Evolutionary conservation across 2,797 vertebrate species (phyloP).

Genomic region (Distichodus sexfasciatus): DNA sequence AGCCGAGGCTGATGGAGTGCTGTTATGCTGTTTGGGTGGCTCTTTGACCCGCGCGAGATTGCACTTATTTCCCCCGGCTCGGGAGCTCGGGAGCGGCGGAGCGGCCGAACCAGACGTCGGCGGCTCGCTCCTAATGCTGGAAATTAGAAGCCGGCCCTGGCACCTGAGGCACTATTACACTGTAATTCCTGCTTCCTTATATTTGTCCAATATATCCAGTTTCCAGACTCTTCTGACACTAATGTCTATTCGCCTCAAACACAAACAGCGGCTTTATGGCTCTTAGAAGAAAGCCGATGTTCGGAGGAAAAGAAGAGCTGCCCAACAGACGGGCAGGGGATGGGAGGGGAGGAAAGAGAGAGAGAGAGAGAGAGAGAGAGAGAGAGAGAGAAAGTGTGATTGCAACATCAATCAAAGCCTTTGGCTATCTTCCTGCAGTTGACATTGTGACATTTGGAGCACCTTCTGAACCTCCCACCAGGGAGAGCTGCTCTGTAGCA

Average conservation of each 20-base stretch:
- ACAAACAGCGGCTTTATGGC: constrained; percentile 63
- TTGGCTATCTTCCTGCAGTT: constrained; percentile 4
- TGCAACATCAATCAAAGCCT: constrained; percentile 33
- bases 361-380: constrained; percentile 34
- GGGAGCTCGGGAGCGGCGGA: constrained; percentile 42
- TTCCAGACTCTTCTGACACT: constrained; percentile 66
- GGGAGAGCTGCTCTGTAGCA: constrained; percentile 26
- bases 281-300: constrained; percentile 55
- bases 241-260: constrained; percentile 67
- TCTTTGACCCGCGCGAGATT: constrained; percentile 75
- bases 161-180: constrained; percentile 63
- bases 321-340: too few relatives aligned
- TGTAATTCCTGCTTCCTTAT: constrained; percentile 55
- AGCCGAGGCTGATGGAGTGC: constrained; percentile 68
- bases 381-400: constrained; percentile 35
- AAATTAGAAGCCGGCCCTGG: constrained; percentile 66
- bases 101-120: constrained; percentile 61
- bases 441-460: constrained; percentile 38
- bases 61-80: constrained; percentile 79
- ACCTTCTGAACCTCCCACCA: constrained; percentile 9
- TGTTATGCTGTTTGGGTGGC: constrained; percentile 72
- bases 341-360: constrained; percentile 12
- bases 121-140: constrained; percentile 58
- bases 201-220: constrained; percentile 73
- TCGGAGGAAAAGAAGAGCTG: constrained; percentile 38